Conservation (phyloP, 2,888 invertebrate genomes). For the Petrolisthes manimaculis region DNA sequence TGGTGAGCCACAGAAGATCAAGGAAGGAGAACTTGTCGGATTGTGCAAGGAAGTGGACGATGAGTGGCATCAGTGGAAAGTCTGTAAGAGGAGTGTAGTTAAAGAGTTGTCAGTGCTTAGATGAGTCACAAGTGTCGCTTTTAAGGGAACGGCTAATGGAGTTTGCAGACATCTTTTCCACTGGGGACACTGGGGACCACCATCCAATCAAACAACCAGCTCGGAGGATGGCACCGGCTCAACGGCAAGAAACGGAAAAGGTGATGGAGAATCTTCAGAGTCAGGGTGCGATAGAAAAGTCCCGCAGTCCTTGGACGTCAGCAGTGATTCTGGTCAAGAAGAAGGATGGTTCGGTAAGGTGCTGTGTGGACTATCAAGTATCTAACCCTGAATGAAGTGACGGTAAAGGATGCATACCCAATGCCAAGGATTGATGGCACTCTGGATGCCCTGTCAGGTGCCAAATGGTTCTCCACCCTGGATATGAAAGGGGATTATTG, state of each 20-base stretch:
- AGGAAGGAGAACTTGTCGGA: not conserved
- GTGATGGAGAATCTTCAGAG: not conserved
- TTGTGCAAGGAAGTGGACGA: not conserved
- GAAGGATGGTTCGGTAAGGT: constrained; percentile 5
- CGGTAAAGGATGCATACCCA: constrained; percentile 11
- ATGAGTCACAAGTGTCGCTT: not conserved
- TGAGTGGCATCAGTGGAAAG: not conserved
- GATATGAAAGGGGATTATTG: constrained; percentile 19
- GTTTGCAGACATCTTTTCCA: constrained; percentile 2
- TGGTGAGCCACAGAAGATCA: not conserved
- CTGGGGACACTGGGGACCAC: not conserved
- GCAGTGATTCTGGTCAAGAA: constrained; percentile 8
- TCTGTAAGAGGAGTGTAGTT: not conserved
- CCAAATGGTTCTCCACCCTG: constrained; percentile 26
- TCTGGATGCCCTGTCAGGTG: constrained; percentile 12
- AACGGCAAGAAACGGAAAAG: not conserved
- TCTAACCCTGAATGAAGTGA: constrained; percentile 31
- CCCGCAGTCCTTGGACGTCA: constrained; percentile 5
- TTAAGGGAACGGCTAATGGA: not conserved
- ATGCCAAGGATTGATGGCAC: constrained; percentile 27
- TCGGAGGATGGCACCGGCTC: not conserved
- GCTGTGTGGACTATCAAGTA: no score
- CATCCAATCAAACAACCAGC: constrained; percentile 18
- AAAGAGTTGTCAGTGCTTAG: not conserved
- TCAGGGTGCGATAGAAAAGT: constrained; percentile 22